phyloP scores from a whole-genome alignment of 2,797 vertebrate genomes.

The Geotrypetes seraphini region DNA sequence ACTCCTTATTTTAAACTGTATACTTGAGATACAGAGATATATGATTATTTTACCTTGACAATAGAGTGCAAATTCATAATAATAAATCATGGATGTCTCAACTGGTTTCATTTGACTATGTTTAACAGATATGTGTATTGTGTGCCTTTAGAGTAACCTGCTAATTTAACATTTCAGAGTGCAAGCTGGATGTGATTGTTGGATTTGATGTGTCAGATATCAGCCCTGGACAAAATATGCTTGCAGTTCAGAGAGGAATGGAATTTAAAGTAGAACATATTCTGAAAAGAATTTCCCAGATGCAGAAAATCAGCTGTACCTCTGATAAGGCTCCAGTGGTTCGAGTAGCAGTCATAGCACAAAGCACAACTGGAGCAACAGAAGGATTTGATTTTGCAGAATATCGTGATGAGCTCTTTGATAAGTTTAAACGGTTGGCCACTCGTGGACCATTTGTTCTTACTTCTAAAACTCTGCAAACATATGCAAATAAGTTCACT shows the following conservation, averaged over 20 bases:
- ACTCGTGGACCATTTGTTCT: constrained; percentile 72
- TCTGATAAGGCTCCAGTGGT: constrained; percentile 59
- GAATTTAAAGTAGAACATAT: constrained; percentile 64
- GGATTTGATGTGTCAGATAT: constrained; percentile 77
- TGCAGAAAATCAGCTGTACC: constrained; percentile 75
- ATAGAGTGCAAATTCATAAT: too few species aligned
- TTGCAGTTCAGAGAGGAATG: constrained; percentile 67
- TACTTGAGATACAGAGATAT: too few species aligned
- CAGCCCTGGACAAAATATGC: constrained; percentile 57
- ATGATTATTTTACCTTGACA: too few species aligned
- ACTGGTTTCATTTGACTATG: too few species aligned
- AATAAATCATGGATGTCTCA: too few species aligned
- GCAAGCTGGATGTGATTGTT: constrained; percentile 79
- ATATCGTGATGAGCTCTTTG: constrained; percentile 59
- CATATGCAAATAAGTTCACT: constrained; percentile 68
- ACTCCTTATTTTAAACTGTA: too few species aligned
- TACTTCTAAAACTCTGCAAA: constrained; percentile 62
- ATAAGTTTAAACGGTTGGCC: constrained; percentile 58
- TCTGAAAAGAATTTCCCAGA: constrained; percentile 74
- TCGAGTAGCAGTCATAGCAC: constrained; percentile 69
- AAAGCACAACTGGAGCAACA: constrained; percentile 53
- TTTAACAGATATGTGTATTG: too few species aligned
- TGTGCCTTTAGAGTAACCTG: neutral
- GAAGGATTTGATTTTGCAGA: constrained; percentile 72
- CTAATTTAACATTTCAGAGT: constrained; percentile 52